Evolutionary conservation across 2,797 vertebrate species (phyloP), one percentile per base, ranked within the genome.

Genomic region (Setipinna tenuifilis): DNA sequence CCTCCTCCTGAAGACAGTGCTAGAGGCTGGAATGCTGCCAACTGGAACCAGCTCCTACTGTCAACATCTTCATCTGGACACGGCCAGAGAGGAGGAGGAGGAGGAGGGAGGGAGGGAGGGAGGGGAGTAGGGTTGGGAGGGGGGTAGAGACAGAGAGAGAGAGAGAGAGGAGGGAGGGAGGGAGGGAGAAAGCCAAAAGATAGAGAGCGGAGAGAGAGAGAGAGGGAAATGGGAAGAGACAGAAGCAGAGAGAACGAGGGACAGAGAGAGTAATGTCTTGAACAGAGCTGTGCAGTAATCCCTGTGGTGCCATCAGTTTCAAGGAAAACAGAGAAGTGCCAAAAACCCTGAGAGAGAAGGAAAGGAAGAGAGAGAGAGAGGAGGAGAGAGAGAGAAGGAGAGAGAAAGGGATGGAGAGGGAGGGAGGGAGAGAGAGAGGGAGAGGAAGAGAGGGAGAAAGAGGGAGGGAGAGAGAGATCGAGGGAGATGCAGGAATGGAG

Each of bases 51-150:
- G 90, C 91, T 92, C 87, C 68, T 84, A 68, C 91, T 91, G 90
- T 92, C 91, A 91, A 93, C 91, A 91, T 94, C 93, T 94, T 94
- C 91, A 93, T 94, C 87, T 86, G 2, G 78, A 89, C 71, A 41
- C 9, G 71, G 21, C 71, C 41, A 21, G 71, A 44, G 71, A 78
- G 71, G 31, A 31, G 3, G 28, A 14, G 31, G 3, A 50, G 46
- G 82, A 50, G 41, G 23, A 75, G 82, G 61, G 86, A 78, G 16
- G 44, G 75, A 71, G 83, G 83, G 59, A 75, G 86, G 83, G n/a
- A 28, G 88, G 81, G 58, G 82, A 85, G 71, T 0, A 54, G 50
- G 14, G 46, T n/a, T n/a, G 46, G 10, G 46, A 48, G 46, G 46
- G 46, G 46, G 46, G 10, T 48, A 48, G n/a, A 82, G 58, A 85